These are phyloP conservation scores for Heliconius ismenius DNA, from an alignment of 2,888 invertebrate species.

Conservation along the genomic window DNA sequence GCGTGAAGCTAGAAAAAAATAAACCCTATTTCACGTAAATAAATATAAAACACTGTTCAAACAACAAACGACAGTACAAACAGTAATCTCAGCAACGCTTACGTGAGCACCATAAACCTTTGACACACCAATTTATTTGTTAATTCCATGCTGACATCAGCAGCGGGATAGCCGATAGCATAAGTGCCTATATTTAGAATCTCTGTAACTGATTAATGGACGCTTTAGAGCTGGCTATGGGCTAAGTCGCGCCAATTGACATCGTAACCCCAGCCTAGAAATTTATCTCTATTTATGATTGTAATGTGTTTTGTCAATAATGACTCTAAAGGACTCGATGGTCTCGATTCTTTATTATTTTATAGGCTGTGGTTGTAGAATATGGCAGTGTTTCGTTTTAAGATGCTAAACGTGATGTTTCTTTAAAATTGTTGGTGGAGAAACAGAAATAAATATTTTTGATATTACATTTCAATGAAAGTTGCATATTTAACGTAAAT, in stretches of 20 bases:
- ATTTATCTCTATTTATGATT: conserved; percentile 40
- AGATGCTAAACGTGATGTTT: background rate
- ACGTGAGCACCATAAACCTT: conserved; percentile 32
- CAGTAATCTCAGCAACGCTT: conserved; percentile 19
- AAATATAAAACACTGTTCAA: background rate
- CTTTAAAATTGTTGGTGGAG: too few relatives aligned
- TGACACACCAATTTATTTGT: conserved; percentile 44
- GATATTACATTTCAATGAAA: too few relatives aligned
- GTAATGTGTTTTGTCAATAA: conserved; percentile 39
- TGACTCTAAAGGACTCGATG: conserved; percentile 13
- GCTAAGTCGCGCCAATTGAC: conserved; percentile 71
- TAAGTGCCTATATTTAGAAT: conserved; percentile 81
- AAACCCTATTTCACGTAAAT: background rate
- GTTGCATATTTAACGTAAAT: too few relatives aligned
- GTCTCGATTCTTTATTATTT: conserved; percentile 20
- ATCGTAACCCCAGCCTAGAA: conserved; percentile 64
- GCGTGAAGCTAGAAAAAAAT: too few relatives aligned
- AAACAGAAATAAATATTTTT: too few relatives aligned
- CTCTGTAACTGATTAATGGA: conserved; percentile 75
- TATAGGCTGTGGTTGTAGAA: background rate
- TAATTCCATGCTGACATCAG: conserved; percentile 67
- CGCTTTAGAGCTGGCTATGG: conserved; percentile 55
- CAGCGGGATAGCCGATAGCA: conserved; percentile 65
- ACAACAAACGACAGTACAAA: background rate
- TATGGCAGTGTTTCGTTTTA: background rate